Evolutionary conservation across 2,888 invertebrate species (phyloP).

Genomic region (Fissipunctia ypsillon): DNA sequence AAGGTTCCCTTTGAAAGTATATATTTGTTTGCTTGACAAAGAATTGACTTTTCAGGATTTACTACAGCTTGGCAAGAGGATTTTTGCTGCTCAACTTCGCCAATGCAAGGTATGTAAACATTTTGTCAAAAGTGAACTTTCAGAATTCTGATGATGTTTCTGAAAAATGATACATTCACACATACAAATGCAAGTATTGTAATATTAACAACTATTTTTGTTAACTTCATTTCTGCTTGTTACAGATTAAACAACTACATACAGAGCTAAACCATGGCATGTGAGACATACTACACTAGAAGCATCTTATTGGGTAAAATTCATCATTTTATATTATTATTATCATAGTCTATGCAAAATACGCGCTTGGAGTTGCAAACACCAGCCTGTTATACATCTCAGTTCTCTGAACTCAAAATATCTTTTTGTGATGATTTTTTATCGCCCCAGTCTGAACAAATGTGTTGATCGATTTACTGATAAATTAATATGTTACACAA

Average conservation of each 20-base stretch:
- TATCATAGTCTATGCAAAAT: no score
- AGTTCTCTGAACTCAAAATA: background rate
- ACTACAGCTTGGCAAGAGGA: background rate
- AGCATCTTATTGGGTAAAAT: constrained; percentile 10
- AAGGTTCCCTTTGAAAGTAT: background rate
- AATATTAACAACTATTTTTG: background rate
- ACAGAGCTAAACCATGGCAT: background rate
- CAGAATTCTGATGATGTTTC: constrained; percentile 75
- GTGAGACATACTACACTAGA: background rate
- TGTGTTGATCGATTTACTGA: constrained; percentile 50
- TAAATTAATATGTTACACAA: background rate
- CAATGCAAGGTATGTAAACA: constrained; percentile 1
- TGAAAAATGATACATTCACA: constrained; percentile 57
- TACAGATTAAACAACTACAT: constrained; percentile 19
- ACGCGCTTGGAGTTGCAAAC: no score
- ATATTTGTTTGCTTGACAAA: background rate
- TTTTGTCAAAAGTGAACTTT: constrained; percentile 7
- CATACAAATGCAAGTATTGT: no score
- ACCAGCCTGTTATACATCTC: no score
- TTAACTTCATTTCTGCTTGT: constrained; percentile 14
- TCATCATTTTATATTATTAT: background rate
- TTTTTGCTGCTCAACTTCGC: background rate
- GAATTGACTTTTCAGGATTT: background rate
- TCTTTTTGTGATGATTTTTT: constrained; percentile 48
- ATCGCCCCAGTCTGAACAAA: constrained; percentile 71